These are phyloP conservation scores for Psittacara wagleri DNA, from an alignment of 2,113 vertebrate species.

Conservation along the genomic window DNA sequence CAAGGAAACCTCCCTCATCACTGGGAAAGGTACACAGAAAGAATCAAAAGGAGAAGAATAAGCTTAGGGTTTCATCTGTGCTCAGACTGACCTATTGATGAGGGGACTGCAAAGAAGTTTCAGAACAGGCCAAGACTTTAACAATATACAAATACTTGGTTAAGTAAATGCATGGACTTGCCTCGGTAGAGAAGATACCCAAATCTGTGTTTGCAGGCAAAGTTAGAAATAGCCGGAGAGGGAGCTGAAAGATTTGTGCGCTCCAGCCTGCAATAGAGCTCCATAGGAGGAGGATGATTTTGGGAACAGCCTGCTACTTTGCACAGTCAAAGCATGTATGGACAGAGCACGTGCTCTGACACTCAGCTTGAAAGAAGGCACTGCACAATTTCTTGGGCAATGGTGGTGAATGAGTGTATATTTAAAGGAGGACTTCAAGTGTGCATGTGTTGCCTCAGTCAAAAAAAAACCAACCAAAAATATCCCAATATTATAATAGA, in stretches of 20 bases:
- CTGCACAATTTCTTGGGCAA: not conserved
- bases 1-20: not conserved
- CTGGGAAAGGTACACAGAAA: not conserved
- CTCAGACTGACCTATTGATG: not conserved
- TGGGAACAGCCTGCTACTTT: not conserved
- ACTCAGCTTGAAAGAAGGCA: not conserved
- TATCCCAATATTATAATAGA: not conserved
- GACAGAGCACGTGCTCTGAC: not conserved
- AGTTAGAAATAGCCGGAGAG: not conserved
- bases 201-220: not conserved
- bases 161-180: not conserved
- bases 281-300: not conserved
- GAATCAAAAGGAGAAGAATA: not conserved
- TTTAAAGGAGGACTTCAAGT: not conserved
- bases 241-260: not conserved
- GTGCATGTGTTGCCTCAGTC: not conserved
- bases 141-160: not conserved
- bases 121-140: not conserved
- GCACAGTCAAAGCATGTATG: not conserved
- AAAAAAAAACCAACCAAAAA: not conserved
- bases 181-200: not conserved
- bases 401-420: accelerated
- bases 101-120: not conserved
- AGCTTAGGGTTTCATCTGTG: not conserved
- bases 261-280: not conserved